phyloP scores from a whole-genome alignment of 2,888 invertebrate genomes.

The Hoplodrina blanda region DNA sequence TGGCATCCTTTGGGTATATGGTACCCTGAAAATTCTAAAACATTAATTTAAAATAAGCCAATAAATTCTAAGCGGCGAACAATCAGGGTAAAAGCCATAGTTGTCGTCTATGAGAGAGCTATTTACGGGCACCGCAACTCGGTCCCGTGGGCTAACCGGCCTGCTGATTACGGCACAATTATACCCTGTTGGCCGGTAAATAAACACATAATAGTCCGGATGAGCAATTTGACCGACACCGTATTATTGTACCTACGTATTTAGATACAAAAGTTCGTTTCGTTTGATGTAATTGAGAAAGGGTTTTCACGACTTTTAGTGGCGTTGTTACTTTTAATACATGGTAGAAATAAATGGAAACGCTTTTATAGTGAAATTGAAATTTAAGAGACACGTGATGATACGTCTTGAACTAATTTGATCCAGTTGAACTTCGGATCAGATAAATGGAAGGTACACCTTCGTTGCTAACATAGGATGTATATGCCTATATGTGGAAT shows the following conservation, averaged over 20 bases:
- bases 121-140: slow-evolving; percentile 61
- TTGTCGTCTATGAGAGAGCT: slow-evolving; percentile 59
- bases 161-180: slow-evolving; percentile 72
- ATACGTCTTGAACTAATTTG: not conserved
- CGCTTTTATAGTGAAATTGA: not conserved
- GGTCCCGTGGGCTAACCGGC: slow-evolving; percentile 60
- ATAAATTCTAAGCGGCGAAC: slow-evolving; percentile 49
- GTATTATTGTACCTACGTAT: slow-evolving; percentile 51
- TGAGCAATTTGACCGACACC: slow-evolving; percentile 60
- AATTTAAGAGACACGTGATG: not conserved
- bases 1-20: too few relatives aligned
- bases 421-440: not conserved
- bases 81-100: slow-evolving; percentile 52
- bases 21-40: too few relatives aligned
- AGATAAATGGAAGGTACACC: not conserved
- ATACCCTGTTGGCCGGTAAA: slow-evolving; percentile 72
- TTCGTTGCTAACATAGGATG: not conserved
- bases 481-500: slow-evolving; percentile 17
- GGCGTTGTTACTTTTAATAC: slow-evolving; percentile 26
- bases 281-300: slow-evolving; percentile 50
- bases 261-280: slow-evolving; percentile 54
- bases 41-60: slow-evolving; percentile 17
- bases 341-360: not conserved
- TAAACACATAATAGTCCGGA: slow-evolving; percentile 66
- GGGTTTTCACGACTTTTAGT: slow-evolving; percentile 18